Evolutionary conservation across 2,797 vertebrate species (phyloP), one percentile per base, ranked within the genome.

Genomic region (Dromococcyx pavoninus): DNA sequence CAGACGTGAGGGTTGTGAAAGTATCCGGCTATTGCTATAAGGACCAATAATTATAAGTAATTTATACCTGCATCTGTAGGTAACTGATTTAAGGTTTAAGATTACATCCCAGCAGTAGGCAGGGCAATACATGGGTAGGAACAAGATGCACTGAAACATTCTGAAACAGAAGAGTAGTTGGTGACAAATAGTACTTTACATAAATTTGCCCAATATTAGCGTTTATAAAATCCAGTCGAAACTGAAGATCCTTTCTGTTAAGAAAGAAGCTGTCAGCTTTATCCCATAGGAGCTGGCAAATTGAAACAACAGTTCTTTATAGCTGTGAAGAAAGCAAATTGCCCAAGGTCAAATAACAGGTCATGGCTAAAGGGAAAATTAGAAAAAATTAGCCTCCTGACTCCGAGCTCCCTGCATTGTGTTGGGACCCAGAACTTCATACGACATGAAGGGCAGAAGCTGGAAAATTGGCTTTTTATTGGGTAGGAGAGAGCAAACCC

Each of bases 1-100:
- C 0, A 1, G 43, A 15, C 25, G 32, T 0, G 22, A 43, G 56
- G 48, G 39, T 37, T 58, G 57, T 2, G 0, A 62, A 81, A 72
- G 33, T 28, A 41, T 8, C 24, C 39, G 48, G 39, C 19, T 77
- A 5, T 39, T 72, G 27, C 65, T 73, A 11, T 28, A 57, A 22
- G 17, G 61, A 77, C 43, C 39, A 37, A 39, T 50, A 73, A 50
- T 30, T 57, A 13, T n/a, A 67, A 39, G 14, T 27, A 22, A 64
- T 14, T 39, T 32, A 33, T 18, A 70, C 22, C 5, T 17, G 17
- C 28, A 56, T 8, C 58, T 48, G 19, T 6, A 66, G 53, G 51
- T 35, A 48, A 39, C 43, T 51, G 13, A 39, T 70, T 23, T 23
- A 43, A 53, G 25, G 33, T 39, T 62, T 46, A 39, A 13, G 17